phyloP scores from a whole-genome alignment of 2,888 invertebrate species.

The Drosophila mayaguana region DNA sequence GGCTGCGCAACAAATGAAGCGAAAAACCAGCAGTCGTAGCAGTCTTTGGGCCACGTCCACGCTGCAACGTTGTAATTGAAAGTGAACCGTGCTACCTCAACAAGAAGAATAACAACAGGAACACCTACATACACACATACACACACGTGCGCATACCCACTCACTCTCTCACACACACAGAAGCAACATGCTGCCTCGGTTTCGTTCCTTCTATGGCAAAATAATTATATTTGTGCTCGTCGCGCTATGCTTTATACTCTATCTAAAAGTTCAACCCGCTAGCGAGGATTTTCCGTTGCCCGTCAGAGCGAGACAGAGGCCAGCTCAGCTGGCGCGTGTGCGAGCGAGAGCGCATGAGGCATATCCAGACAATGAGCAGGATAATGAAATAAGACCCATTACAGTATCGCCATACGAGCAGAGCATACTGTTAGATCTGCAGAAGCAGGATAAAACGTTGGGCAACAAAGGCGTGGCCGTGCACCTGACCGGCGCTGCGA shows the following conservation, averaged over 20 bases:
- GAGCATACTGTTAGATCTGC: constrained; percentile 88
- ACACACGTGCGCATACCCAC: constrained; percentile 1
- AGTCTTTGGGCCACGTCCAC: constrained; percentile 50
- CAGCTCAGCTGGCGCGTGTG: constrained; percentile 27
- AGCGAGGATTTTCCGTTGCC: constrained; percentile 42
- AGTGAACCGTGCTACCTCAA: constrained; percentile 56
- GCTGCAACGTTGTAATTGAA: constrained; percentile 51
- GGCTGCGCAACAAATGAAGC: constrained; percentile 41
- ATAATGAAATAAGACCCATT: constrained; percentile 68
- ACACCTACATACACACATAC: constrained; percentile 7
- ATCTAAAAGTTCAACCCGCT: constrained; percentile 79
- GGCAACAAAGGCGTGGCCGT: constrained; percentile 91
- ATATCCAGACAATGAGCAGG: constrained; percentile 41
- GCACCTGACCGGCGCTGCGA: constrained; percentile 88
- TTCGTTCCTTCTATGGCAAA: constrained; percentile 84
- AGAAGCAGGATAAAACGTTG: constrained; percentile 88
- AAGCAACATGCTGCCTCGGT: constrained; percentile 82
- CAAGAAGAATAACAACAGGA: constrained; percentile 16
- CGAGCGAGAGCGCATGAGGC: constrained; percentile 32
- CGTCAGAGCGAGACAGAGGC: constrained; percentile 4
- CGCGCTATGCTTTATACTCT: constrained; percentile 82
- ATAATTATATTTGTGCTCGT: constrained; percentile 82
- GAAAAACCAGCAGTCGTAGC: constrained; percentile 6
- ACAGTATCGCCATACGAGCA: constrained; percentile 73
- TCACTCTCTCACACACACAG: constrained; percentile 10